Evolutionary conservation across 2,113 vertebrate genomes (phyloP), one percentile per base, ranked within the genome.

Genomic region (Oenanthe melanoleuca): DNA sequence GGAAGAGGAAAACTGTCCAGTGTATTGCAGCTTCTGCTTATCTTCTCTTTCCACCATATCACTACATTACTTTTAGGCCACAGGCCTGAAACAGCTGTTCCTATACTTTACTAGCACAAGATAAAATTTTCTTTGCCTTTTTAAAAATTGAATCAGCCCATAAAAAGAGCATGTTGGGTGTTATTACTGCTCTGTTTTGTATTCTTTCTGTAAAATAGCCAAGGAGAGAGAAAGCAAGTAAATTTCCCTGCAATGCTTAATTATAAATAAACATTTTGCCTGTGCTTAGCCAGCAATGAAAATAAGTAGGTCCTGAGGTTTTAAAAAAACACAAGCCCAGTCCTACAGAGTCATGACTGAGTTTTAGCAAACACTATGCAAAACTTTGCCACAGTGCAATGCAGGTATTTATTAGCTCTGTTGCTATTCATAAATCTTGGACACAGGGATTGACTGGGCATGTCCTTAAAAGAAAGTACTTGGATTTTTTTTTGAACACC

Each of bases 331-430:
- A 18, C 31, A 14, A 82, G 78, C 18, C 24, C 57, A 74, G 40
- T 33, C n/a, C 60, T 78, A 66, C 40, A 73, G n/a, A 81, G 70
- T 23, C 28, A 26, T 3, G 11, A 34, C 0, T 59, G 72, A 78
- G 52, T 83, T 44, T 59, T 33, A 92, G 75, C 42, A 80, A 74
- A 78, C 24, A 25, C 40, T 22, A 5, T 55, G n/a, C 74, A 88
- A 47, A 49, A 80, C 53, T 88, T 83, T 56, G 67, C 81, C 87
- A 80, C 59, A 69, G 79, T 52, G 67, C 84, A 80, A 44, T 34
- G 33, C 91, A 73, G 81, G 22, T 91, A 82, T 81, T 87, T 90
- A 55, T 92, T 77, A 82, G 44, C 64, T 86, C 26, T 44, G 18
- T 25, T 56, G 28, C 65, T 92, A 20, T 74, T 92, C 56, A 16